Evolutionary conservation across 2,888 invertebrate species (phyloP).

Genomic region (Tenthredo livida): DNA sequence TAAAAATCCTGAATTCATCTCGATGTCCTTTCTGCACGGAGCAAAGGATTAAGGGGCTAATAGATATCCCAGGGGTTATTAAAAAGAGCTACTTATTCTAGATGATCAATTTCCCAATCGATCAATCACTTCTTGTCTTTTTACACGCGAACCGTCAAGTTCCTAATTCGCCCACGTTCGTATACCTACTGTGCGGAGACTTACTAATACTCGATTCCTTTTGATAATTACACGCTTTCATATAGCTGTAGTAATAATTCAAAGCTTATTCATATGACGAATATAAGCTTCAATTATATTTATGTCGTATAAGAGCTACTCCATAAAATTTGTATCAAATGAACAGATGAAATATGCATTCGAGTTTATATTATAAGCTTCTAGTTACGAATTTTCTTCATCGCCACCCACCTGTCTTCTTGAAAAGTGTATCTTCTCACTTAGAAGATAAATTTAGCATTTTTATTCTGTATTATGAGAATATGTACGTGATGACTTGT

Average conservation of each 20-base stretch:
- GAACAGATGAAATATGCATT: background rate
- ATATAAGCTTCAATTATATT: background rate
- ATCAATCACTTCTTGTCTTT: slow-evolving; percentile 8
- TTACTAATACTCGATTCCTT: background rate
- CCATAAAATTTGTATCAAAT: background rate
- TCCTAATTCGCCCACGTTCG: background rate
- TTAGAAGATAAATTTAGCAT: background rate
- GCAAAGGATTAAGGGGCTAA: background rate
- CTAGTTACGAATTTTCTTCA: background rate
- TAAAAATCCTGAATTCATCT: background rate
- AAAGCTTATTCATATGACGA: background rate
- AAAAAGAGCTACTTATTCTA: background rate
- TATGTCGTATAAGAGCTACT: background rate
- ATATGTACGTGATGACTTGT: background rate
- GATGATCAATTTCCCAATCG: background rate
- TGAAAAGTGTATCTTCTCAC: background rate
- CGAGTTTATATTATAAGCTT: background rate
- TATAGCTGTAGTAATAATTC: slow-evolving; percentile 8
- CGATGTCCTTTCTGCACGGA: background rate
- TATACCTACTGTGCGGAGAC: background rate
- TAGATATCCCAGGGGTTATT: background rate
- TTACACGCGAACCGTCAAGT: background rate
- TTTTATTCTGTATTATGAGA: background rate
- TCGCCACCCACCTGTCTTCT: background rate
- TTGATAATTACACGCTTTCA: background rate